A percentile compares a stretch with the other conserved stretches of the same genome.
These are phyloP conservation scores for Sigmodon hispidus DNA, from an alignment of 2,113 vertebrate species.

Conservation along the genomic window DNA sequence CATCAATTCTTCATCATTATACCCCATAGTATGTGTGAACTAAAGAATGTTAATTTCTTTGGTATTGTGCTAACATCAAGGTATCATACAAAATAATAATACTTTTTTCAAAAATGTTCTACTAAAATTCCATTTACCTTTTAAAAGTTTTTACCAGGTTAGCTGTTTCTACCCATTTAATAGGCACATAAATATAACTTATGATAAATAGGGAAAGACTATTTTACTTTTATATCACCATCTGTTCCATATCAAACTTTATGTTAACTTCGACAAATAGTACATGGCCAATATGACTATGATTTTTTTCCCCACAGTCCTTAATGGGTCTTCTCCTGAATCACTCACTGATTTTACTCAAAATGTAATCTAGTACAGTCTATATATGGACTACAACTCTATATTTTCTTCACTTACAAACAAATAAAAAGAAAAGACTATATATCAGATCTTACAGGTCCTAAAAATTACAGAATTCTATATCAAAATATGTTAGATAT, in stretches of 20 bases:
- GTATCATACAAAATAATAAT: conserved; percentile 26
- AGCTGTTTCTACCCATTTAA: conserved; percentile 41
- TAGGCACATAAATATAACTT: conserved; percentile 49
- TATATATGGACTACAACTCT: background rate
- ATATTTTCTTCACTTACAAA: background rate
- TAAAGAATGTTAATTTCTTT: conserved; percentile 31
- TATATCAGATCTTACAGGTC: rapidly evolving
- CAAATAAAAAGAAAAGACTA: background rate
- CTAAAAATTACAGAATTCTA: background rate
- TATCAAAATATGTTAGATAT: background rate
- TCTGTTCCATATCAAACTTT: conserved; percentile 53
- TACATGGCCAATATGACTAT: conserved; percentile 3
- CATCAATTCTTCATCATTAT: background rate
- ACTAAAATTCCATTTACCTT: background rate
- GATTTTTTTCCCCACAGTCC: background rate
- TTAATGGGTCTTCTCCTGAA: conserved; percentile 23
- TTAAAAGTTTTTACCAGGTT: background rate
- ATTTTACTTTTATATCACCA: conserved; percentile 41
- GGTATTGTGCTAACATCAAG: background rate
- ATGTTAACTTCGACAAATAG: conserved; percentile 41
- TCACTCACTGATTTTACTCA: conserved; percentile 24
- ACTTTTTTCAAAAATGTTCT: background rate
- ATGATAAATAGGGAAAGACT: conserved; percentile 42
- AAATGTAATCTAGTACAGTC: background rate
- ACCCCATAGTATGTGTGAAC: background rate